phyloP scores from a whole-genome alignment of 2,797 vertebrate genomes.

The Acanthopagrus latus region DNA sequence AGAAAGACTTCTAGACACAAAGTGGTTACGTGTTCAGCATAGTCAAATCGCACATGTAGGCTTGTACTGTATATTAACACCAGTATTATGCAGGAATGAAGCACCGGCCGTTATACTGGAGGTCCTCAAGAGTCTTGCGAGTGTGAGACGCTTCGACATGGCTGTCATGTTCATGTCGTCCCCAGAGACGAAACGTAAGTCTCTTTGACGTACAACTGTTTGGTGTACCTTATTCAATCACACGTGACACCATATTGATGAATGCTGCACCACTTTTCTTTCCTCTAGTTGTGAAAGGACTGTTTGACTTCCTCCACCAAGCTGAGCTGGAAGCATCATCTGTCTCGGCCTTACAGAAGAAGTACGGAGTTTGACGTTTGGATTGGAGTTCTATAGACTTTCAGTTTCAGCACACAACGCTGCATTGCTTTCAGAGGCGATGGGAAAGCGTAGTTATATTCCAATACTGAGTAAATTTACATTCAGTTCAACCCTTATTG shows the following conservation, averaged over 20 bases:
- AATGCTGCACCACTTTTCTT: not conserved
- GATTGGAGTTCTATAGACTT: not conserved
- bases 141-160: conserved; percentile 94
- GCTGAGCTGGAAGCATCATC: conserved; percentile 81
- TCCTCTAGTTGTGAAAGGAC: conserved; percentile 85
- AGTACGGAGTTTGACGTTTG: conserved; percentile 86
- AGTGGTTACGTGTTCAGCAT: not conserved
- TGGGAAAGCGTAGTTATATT: conserved; percentile 1
- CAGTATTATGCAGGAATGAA: conserved; percentile 86
- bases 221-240: not conserved
- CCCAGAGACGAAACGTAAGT: conserved; percentile 90
- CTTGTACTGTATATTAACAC: not conserved
- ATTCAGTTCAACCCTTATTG: not conserved
- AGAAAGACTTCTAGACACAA: too few species aligned
- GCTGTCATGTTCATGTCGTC: conserved; percentile 96
- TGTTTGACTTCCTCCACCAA: conserved; percentile 90
- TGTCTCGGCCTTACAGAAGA: conserved; percentile 87
- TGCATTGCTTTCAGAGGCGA: conserved; percentile 3
- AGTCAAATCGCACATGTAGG: not conserved
- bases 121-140: conserved; percentile 89
- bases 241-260: not conserved
- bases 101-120: conserved; percentile 85
- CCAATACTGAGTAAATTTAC: conserved; percentile 16
- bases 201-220: not conserved
- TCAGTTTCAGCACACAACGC: not conserved